Base-by-base conservation (phyloP, 2,113 vertebrate species). In the Ovis canadensis region DNA sequence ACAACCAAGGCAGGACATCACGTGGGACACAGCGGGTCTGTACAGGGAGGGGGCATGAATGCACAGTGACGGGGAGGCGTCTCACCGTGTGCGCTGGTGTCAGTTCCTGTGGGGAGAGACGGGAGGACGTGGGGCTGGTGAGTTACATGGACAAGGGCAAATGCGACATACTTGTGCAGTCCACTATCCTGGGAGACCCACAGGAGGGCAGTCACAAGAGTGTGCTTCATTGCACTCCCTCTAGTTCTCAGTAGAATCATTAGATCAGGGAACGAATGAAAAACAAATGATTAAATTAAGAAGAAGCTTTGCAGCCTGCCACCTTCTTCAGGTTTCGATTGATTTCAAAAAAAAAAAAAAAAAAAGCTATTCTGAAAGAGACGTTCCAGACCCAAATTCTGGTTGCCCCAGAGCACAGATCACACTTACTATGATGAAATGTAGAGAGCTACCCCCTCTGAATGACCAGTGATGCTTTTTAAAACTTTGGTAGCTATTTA, bases 1-100 rank as follows among this genome's bases (percentile, higher is more conserved):
- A 17, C 60, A 33, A 19, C 78, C 52, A 52, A 60, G 62, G 31
- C 13, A 16, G 43, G 27, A 33, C 62, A 60, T 88, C 9, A 13
- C 31, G 23, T 19, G 21, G 31, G 59, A 74, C 50, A 57, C 9
- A 36, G 23, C 10, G 6, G 16, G 59, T 23, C 14, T 54, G 7
- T 45, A 33, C 36, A 16, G 7, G 12, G 48, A 21, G 23, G 40
- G 86, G 40, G 29, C 16, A 1, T 10, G 60, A 33, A 11, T 1
- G 21, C 11, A 3, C 40, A 45, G 21, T 5, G 50, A 33, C 1
- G 21, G 31, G 59, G 59, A 36, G 77, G 57, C 86, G 4, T 15
- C 86, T 48, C 40, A 50, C 16, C 6, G 0, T 12, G 8, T 1
- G 11, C 7, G 0, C 1, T 54, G 17, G 19, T n/a, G 9, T 19